Percentiles rank a stretch among this genome's conserved stretches.
phyloP scores from a whole-genome alignment of 2,888 invertebrate genomes.

The Lochmaea capreae region DNA sequence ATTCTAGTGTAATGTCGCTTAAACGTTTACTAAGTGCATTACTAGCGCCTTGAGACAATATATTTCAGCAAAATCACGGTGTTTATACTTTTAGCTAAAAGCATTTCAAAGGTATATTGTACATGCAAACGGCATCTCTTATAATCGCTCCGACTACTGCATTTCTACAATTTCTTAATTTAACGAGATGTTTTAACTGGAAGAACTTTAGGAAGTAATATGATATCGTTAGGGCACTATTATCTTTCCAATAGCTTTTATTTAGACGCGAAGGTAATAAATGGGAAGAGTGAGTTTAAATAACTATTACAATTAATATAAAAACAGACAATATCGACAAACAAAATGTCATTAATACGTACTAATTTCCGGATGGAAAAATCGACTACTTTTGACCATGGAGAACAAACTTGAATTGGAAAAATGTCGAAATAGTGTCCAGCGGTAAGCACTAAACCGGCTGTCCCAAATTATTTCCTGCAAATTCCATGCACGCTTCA shows the following conservation, averaged over 20 bases:
- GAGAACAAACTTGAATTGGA: too few relatives aligned
- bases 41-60: slow-evolving; percentile 46
- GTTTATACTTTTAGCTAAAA: slow-evolving; percentile 45
- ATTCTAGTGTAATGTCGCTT: slow-evolving; percentile 48
- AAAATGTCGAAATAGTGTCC: too few relatives aligned
- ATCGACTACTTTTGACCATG: too few relatives aligned
- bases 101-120: slow-evolving; percentile 45
- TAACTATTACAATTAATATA: too few relatives aligned
- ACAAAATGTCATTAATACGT: too few relatives aligned
- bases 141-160: slow-evolving; percentile 25
- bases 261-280: neutral
- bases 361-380: too few relatives aligned
- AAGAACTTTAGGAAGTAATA: slow-evolving; percentile 1
- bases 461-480: too few relatives aligned
- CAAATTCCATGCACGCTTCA: too few relatives aligned
- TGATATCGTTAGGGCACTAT: slow-evolving; percentile 3
- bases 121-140: slow-evolving; percentile 48
- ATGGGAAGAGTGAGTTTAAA: neutral
- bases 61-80: slow-evolving; percentile 49
- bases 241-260: neutral
- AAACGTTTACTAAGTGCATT: slow-evolving; percentile 48
- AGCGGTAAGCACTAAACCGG: too few relatives aligned
- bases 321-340: too few relatives aligned
- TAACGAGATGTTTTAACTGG: slow-evolving; percentile 12
- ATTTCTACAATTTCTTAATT: slow-evolving; percentile 24